Conservation (phyloP, 35 echinoderm and acorn worm genomes). For the Heliocidaris erythrogramma region DNA sequence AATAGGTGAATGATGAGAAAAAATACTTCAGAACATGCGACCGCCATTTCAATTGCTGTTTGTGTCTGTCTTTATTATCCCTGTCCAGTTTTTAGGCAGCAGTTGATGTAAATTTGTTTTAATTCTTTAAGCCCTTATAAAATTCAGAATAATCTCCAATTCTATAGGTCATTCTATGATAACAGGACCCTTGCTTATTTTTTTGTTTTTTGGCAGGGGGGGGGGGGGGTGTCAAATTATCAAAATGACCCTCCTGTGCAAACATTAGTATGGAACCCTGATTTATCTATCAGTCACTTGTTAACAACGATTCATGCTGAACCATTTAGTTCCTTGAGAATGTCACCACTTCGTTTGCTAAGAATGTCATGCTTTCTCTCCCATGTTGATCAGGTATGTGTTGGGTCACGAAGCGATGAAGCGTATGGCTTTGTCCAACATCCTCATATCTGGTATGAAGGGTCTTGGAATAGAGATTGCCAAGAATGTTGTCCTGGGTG, state of each 20-base stretch:
- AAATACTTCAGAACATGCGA: no score
- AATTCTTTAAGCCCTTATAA: no score
- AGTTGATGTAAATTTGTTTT: no score
- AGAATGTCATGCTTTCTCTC: background rate
- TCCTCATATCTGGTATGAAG: conserved; percentile 95
- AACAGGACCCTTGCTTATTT: background rate
- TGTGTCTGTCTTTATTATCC: no score
- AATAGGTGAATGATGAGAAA: no score
- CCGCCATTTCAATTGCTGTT: no score
- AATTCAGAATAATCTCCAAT: background rate
- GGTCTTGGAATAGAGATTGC: conserved; percentile 94
- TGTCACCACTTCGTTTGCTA: background rate
- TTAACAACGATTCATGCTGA: no score
- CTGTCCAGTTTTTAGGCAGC: no score
- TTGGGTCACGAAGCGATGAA: conserved; percentile 99
- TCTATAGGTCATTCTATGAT: background rate
- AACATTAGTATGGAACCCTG: no score
- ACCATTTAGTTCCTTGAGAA: background rate
- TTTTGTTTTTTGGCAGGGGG: background rate
- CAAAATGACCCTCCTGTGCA: no score
- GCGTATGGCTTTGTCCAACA: conserved; percentile 83
- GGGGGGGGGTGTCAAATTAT: no score
- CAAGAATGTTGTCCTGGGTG: conserved; percentile 92
- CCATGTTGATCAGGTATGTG: conserved; percentile 72
- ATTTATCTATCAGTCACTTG: no score